Conservation (phyloP, 2,888 invertebrate species). For the Sesamia inferens region DNA sequence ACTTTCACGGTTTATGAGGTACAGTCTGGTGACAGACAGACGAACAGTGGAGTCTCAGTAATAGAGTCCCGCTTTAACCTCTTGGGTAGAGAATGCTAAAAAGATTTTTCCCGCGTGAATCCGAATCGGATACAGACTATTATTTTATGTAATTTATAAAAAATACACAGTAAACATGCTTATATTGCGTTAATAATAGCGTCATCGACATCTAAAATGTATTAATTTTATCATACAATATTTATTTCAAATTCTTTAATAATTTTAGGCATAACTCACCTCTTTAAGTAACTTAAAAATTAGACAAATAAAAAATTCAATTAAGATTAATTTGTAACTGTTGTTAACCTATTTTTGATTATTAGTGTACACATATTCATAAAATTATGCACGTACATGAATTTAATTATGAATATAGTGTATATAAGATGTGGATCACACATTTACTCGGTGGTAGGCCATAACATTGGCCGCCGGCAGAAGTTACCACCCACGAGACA, state of each 20-base stretch:
- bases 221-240: background rate
- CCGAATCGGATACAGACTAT: rapidly evolving
- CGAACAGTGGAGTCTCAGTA: no score
- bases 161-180: background rate
- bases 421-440: background rate
- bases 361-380: conserved; percentile 18
- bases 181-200: no score
- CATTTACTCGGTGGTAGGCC: no score
- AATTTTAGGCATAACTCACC: background rate
- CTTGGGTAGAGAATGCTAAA: no score
- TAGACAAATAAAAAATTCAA: conserved; percentile 4
- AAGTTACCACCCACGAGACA: no score
- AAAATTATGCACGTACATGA: conserved; percentile 27
- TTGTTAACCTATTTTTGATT: conserved; percentile 27
- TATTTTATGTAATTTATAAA: background rate
- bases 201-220: no score
- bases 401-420: conserved; percentile 20
- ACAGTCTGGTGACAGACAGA: no score
- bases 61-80: no score
- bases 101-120: no score
- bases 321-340: conserved; percentile 27
- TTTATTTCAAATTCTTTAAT: conserved; percentile 7
- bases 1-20: no score
- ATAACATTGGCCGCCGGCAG: no score
- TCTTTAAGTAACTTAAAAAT: no score